These are phyloP conservation scores for Dryobotodes eremita DNA, from an alignment of 2,888 invertebrate species.

Conservation along the genomic window DNA sequence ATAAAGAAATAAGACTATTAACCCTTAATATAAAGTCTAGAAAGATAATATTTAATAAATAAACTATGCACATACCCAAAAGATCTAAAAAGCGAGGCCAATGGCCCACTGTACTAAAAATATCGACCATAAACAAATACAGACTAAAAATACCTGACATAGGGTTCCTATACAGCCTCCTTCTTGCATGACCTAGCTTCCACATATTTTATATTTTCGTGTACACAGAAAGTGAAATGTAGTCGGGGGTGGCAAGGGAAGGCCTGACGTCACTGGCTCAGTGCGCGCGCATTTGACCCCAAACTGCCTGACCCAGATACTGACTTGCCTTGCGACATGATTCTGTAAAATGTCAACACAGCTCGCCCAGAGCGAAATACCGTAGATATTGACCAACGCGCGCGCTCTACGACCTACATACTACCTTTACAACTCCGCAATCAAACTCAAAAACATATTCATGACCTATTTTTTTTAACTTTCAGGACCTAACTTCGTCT, in stretches of 20 bases:
- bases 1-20: not conserved
- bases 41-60: conserved; percentile 6
- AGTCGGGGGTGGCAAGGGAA: conserved; percentile 78
- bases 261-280: conserved; percentile 79
- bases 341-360: conserved; percentile 85
- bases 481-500: conserved; percentile 44
- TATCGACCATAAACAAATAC: conserved; percentile 46
- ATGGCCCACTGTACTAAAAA: conserved; percentile 15
- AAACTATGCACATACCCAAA: conserved; percentile 28
- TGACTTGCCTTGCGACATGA: conserved; percentile 84
- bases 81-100: conserved; percentile 21
- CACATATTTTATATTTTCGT: conserved; percentile 66
- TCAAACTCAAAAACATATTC: conserved; percentile 48
- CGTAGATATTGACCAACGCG: conserved; percentile 79
- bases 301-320: conserved; percentile 83
- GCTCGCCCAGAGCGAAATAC: conserved; percentile 74
- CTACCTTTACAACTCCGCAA: conserved; percentile 39
- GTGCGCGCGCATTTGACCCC: conserved; percentile 85
- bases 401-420: conserved; percentile 75
- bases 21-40: not conserved
- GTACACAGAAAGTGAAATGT: conserved; percentile 82
- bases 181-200: conserved; percentile 63
- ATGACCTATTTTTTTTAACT: conserved; percentile 58
- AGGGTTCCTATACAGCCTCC: conserved; percentile 43
- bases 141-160: conserved; percentile 54